These are phyloP conservation scores for Chrysotoxum bicinctum DNA, from an alignment of 2,888 invertebrate species.

Conservation along the genomic window DNA sequence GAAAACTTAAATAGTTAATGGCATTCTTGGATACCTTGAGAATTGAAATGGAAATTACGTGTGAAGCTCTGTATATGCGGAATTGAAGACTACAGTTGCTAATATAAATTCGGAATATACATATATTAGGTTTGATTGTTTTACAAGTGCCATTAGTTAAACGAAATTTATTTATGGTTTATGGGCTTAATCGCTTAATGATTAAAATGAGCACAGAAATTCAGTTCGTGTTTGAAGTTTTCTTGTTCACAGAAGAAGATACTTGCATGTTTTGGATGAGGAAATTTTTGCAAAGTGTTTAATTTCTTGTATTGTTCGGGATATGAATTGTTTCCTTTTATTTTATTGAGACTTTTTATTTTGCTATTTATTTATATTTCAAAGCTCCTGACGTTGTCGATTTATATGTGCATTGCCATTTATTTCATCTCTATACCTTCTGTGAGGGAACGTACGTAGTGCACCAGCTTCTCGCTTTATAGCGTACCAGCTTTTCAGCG, in stretches of 20 bases:
- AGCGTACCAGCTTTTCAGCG: too few species aligned
- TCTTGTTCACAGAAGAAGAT: not conserved
- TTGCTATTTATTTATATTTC: too few species aligned
- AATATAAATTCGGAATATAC: slow-evolving; percentile 51
- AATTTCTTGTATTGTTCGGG: too few species aligned
- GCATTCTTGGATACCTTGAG: slow-evolving; percentile 9
- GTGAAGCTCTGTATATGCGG: not conserved
- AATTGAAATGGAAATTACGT: slow-evolving; percentile 31
- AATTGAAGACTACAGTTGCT: not conserved
- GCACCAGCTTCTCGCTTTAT: too few species aligned
- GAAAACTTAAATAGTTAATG: slow-evolving; percentile 32
- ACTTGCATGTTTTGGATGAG: not conserved
- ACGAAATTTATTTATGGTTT: slow-evolving; percentile 25
- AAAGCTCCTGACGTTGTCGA: too few species aligned
- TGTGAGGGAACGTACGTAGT: too few species aligned
- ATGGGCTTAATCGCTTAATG: slow-evolving; percentile 20
- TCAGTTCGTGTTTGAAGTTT: not conserved
- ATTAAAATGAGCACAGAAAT: not conserved
- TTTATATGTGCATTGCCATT: too few species aligned
- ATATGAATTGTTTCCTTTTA: too few species aligned
- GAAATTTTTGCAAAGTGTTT: too few species aligned
- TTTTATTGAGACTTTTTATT: too few species aligned
- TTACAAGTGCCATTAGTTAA: slow-evolving; percentile 3
- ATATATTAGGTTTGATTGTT: slow-evolving; percentile 39
- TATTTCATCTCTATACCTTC: too few species aligned